A percentile compares a stretch with the other conserved stretches of the same genome.
phyloP scores from a whole-genome alignment of 2,888 invertebrate species.

The Stratiomys singularior region DNA sequence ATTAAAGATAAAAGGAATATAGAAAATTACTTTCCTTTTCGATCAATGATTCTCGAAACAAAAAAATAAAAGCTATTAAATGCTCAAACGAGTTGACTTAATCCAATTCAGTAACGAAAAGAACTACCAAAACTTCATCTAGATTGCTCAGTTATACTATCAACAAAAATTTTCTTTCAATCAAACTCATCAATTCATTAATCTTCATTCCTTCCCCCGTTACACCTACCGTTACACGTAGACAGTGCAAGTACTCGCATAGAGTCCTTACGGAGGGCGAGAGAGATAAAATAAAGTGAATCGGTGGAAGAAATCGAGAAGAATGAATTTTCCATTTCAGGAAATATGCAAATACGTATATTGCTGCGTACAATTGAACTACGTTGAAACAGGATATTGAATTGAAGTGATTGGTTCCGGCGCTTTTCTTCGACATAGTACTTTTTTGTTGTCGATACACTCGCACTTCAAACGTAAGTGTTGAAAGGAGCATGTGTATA shows the following conservation, averaged over 20 bases:
- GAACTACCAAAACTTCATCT: too few relatives aligned
- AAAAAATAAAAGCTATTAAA: background rate
- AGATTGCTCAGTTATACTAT: background rate
- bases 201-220: background rate
- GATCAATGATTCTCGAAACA: background rate
- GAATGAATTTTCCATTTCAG: constrained; percentile 26
- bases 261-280: background rate
- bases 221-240: too few relatives aligned
- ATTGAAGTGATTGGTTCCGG: constrained; percentile 42
- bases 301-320: constrained; percentile 18
- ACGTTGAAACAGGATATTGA: constrained; percentile 35
- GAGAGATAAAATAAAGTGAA: constrained; percentile 8
- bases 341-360: constrained; percentile 39
- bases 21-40: background rate
- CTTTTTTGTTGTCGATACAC: background rate
- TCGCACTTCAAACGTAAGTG: too few relatives aligned
- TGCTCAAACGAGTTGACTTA: background rate
- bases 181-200: constrained; percentile 2
- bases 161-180: background rate
- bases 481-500: too few relatives aligned
- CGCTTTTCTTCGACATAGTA: background rate
- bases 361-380: constrained; percentile 21
- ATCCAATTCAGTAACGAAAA: background rate
- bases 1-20: too few relatives aligned
- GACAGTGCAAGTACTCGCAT: too few relatives aligned